Base-by-base conservation (phyloP, 2,888 invertebrate genomes). In the Orthosia gothica region DNA sequence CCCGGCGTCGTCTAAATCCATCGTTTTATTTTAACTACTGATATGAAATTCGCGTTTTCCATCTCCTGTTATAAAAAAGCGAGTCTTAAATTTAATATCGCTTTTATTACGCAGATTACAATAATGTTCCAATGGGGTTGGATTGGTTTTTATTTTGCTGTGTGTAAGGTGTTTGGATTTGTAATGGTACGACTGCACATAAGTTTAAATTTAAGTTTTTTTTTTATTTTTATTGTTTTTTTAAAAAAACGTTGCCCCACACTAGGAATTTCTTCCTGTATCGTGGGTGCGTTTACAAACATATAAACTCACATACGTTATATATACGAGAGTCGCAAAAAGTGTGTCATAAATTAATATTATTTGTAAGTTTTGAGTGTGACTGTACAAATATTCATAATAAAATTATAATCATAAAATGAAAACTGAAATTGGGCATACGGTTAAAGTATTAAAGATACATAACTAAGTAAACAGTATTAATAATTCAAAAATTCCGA, bases 81-180 rank as follows among this genome's bases (percentile, higher is more conserved):
- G 88, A 91, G 93, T 92, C 92, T 93, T 94, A 93, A 94, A 94
- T 93, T 95, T 96, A 93, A 96, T 95, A 94, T 92, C 94, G 84
- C 82, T 96, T 96, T 96, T 96, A 96, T 95, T 95, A 91, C 91
- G 67, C 79, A 95, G 95, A 96, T 96, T 96, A 95, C 94, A 95
- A 94, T 96, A 95, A 95, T 92, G 90, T 89, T 86, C 83, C 79
- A 74, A 81, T 85, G 90, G 91, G 90, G 92, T 88, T 86, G 88
- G 87, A 89, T 85, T 88, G 80, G 77, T 61, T 81, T 81, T 86
- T 86, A 85, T 84, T 86, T 71, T 75, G 74, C 20, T 62, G 40
- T 74, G 47, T 74, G 83, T 77, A 68, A 83, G 68, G 68, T 73
- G 69, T 77, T 80, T 67, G 58, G 54, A 58, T 77, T 74, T 68